phyloP scores from a whole-genome alignment of 2,113 vertebrate genomes.

The Himantopus leucocephalus region DNA sequence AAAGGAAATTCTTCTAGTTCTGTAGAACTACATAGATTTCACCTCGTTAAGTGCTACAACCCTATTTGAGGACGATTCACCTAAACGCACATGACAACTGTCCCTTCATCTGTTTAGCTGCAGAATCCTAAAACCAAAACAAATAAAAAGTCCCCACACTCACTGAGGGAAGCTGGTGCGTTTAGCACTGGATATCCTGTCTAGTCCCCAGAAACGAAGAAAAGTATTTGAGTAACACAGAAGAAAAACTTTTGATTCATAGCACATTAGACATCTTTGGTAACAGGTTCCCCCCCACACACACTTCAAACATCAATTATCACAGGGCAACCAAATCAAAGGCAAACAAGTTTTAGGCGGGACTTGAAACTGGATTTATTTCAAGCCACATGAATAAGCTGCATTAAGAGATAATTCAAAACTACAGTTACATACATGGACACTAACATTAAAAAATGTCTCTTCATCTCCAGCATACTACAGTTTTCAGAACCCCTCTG shows the following conservation, averaged over 20 bases:
- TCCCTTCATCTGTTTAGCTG: background rate
- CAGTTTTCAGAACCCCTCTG: background rate
- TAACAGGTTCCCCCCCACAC: background rate
- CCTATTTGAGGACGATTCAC: background rate
- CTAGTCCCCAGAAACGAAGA: background rate
- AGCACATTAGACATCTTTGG: background rate
- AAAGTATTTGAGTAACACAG: background rate
- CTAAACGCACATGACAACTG: background rate
- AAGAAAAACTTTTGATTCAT: background rate
- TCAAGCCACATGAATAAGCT: background rate
- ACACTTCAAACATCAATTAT: background rate
- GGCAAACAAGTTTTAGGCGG: background rate
- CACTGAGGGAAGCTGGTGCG: background rate
- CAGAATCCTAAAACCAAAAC: background rate
- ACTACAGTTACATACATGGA: background rate
- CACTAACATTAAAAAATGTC: background rate
- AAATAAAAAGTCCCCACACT: background rate
- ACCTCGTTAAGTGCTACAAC: background rate
- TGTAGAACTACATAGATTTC: background rate
- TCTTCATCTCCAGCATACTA: background rate
- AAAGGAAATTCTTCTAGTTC: conserved; percentile 15
- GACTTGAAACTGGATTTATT: background rate
- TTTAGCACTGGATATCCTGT: background rate
- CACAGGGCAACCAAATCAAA: background rate
- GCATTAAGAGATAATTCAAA: background rate